Percentiles rank a stretch among this genome's conserved stretches.
phyloP scores from a whole-genome alignment of 2,113 vertebrate genomes.

The Tringa solitaria region DNA sequence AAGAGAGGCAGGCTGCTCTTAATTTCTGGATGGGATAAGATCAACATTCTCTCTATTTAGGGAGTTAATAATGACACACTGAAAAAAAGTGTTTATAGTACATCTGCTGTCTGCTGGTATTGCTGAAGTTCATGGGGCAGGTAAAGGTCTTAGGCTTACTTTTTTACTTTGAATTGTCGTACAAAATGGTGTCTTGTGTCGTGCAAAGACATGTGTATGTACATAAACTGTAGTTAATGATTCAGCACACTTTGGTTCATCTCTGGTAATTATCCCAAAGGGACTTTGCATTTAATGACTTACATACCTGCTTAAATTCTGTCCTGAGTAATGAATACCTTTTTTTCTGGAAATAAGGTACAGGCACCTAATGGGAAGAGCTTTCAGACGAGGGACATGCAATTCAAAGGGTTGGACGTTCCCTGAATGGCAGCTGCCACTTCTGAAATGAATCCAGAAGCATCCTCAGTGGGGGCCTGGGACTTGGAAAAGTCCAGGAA shows the following conservation, averaged over 20 bases:
- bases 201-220: neutral
- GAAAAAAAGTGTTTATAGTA: neutral
- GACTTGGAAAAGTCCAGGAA: neutral
- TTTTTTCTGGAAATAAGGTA: neutral
- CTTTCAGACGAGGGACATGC: neutral
- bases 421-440: neutral
- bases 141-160: neutral
- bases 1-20: conserved; percentile 20
- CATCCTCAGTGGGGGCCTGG: neutral
- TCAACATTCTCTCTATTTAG: neutral
- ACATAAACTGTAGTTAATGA: neutral
- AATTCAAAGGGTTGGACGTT: neutral
- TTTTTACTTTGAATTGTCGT: neutral
- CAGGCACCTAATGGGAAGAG: neutral
- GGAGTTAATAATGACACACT: neutral
- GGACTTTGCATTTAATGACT: neutral
- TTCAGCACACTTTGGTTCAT: neutral
- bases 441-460: neutral
- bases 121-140: neutral
- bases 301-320: neutral
- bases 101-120: neutral
- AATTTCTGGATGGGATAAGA: neutral
- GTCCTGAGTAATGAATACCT: neutral
- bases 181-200: neutral
- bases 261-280: neutral